phyloP scores from a whole-genome alignment of 53 echinoderm and acorn worm genomes.

The Zoroaster sp. region DNA sequence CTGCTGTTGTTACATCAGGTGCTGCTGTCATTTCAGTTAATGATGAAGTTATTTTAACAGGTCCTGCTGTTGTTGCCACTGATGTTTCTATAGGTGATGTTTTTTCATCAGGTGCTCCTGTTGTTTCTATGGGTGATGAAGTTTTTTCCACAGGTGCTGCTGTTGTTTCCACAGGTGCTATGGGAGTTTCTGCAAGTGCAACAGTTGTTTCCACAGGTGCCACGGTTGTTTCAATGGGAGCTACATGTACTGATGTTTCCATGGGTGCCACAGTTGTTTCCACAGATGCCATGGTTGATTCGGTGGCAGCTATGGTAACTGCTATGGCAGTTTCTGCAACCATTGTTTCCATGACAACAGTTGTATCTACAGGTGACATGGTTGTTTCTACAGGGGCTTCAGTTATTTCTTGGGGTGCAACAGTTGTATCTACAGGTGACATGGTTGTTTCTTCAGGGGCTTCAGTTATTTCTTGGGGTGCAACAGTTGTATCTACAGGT shows the following conservation, averaged over 20 bases:
- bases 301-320: not conserved
- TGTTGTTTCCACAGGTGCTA: not conserved
- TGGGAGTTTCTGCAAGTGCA: not conserved
- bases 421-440: not conserved
- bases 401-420: too few species aligned
- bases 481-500: too few species aligned
- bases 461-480: too few species aligned
- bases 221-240: not conserved
- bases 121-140: not conserved
- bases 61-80: not conserved
- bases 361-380: not conserved
- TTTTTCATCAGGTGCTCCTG: not conserved
- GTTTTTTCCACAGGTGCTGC: not conserved
- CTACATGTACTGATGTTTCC: not conserved
- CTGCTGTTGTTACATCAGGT: not conserved
- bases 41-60: not conserved
- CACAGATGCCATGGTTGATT: not conserved
- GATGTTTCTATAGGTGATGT: not conserved
- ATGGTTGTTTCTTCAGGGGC: not conserved
- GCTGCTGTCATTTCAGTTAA: not conserved
- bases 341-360: not conserved
- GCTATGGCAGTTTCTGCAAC: not conserved
- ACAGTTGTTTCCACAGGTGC: not conserved
- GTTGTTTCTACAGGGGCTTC: not conserved
- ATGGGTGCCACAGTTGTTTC: not conserved